Percentiles rank a stretch among this genome's conserved stretches.
Conservation (phyloP, 1,140 invertebrate genomes). For the Drosophila littoralis region DNA sequence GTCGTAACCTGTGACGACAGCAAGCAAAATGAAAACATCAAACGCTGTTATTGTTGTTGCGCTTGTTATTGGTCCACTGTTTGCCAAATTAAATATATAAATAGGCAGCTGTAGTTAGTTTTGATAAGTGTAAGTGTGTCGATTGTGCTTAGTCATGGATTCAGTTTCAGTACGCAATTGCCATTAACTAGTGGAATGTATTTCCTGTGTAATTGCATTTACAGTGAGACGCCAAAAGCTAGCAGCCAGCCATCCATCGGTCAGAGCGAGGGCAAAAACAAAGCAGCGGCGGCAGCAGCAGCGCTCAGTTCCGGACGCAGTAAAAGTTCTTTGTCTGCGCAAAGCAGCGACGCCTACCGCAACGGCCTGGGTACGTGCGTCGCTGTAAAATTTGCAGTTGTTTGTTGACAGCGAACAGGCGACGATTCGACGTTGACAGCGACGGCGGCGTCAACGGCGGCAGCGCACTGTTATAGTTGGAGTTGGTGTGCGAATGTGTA, state of each 20-base stretch:
- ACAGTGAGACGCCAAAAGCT: conserved; percentile 9
- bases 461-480: conserved; percentile 40
- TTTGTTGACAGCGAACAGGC: conserved; percentile 50
- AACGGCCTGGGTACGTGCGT: conserved; percentile 20
- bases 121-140: conserved; percentile 23
- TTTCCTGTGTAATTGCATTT: conserved; percentile 40
- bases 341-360: conserved; percentile 23
- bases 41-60: conserved; percentile 30
- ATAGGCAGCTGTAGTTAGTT: conserved; percentile 37
- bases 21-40: conserved; percentile 47
- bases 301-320: conserved; percentile 32
- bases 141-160: conserved; percentile 37
- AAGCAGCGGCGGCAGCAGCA: conserved; percentile 24
- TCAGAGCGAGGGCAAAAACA: conserved; percentile 28
- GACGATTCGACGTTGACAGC: conserved; percentile 53
- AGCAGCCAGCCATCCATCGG: not conserved
- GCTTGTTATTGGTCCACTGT: conserved; percentile 16
- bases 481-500: conserved; percentile 28
- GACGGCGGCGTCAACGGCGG: conserved; percentile 12
- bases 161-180: conserved; percentile 37
- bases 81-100: conserved; percentile 35
- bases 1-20: conserved; percentile 43
- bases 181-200: conserved; percentile 11
- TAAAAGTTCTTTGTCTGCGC: conserved; percentile 54
- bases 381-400: conserved; percentile 43